Percentiles rank a stretch among this genome's conserved stretches.
phyloP scores from a whole-genome alignment of 2,888 invertebrate genomes.

The Luperina testacea region DNA sequence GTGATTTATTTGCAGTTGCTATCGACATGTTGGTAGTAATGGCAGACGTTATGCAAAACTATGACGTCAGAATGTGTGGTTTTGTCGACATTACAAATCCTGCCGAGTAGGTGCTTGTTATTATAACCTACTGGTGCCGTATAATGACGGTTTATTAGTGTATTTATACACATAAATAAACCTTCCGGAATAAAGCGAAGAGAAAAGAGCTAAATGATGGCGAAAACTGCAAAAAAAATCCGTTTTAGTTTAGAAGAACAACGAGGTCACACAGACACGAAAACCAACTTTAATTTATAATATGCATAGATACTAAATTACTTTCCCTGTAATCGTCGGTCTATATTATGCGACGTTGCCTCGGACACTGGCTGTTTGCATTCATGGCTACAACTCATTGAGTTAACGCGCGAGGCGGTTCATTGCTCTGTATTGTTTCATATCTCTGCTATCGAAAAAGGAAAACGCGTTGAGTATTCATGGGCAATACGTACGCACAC shows the following conservation, averaged over 20 bases:
- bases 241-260: not conserved
- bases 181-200: not conserved
- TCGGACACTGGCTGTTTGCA: constrained; percentile 40
- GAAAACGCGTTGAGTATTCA: constrained; percentile 26
- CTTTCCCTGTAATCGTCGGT: constrained; percentile 1
- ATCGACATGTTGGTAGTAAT: constrained; percentile 19
- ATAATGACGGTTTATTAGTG: too few species aligned
- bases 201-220: not conserved
- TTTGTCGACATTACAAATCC: constrained; percentile 29
- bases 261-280: not conserved
- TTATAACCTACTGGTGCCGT: not conserved
- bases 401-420: constrained; percentile 49
- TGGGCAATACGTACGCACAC: constrained; percentile 20
- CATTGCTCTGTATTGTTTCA: constrained; percentile 49
- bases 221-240: not conserved
- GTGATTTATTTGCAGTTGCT: constrained; percentile 38
- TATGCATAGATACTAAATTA: not conserved
- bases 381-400: constrained; percentile 25
- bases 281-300: not conserved
- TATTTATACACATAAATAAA: too few species aligned
- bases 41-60: constrained; percentile 27
- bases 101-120: constrained; percentile 12
- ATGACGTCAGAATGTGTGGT: constrained; percentile 32
- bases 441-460: constrained; percentile 46
- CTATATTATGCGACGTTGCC: constrained; percentile 11